Percentiles rank a stretch among this genome's conserved stretches.
These are phyloP conservation scores for Dioctria rufipes DNA, from an alignment of 2,888 invertebrate genomes.

Conservation along the genomic window DNA sequence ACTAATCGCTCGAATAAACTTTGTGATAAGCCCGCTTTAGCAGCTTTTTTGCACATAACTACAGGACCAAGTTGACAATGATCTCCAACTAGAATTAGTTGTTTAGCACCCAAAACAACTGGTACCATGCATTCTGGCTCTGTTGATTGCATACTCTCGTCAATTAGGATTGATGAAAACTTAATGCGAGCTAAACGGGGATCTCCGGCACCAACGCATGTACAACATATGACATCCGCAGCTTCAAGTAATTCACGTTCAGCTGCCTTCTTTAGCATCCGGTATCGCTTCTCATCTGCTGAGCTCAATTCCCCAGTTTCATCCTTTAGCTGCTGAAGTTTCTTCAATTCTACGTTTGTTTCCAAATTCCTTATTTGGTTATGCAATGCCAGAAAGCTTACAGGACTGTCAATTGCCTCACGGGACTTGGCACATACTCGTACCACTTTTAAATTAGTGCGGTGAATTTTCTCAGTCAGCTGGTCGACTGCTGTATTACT, in stretches of 20 bases:
- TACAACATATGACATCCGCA: constrained; percentile 99
- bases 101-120: constrained; percentile 96
- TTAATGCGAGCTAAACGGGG: constrained; percentile 92
- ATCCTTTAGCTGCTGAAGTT: constrained; percentile 96
- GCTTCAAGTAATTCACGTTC: constrained; percentile 93
- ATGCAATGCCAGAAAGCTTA: constrained; percentile 96
- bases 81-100: constrained; percentile 97
- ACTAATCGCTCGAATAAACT: constrained; percentile 98
- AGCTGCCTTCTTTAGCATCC: constrained; percentile 90
- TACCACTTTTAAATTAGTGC: constrained; percentile 94
- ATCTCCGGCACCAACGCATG: constrained; percentile 99
- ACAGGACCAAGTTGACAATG: constrained; percentile 99
- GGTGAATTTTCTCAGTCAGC: constrained; percentile 98
- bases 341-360: constrained; percentile 92
- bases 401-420: constrained; percentile 98
- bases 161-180: constrained; percentile 96
- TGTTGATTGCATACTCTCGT: constrained; percentile 98
- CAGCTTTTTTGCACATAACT: constrained; percentile 99
- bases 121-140: constrained; percentile 99
- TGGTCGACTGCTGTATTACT: constrained; percentile 99
- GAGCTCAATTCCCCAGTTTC: constrained; percentile 98
- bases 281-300: constrained; percentile 94
- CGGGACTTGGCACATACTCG: constrained; percentile 97
- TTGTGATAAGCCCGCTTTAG: constrained; percentile 96
- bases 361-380: constrained; percentile 97